These are phyloP conservation scores for Leucosticte australis DNA, from an alignment of 2,113 vertebrate species.

Conservation along the genomic window DNA sequence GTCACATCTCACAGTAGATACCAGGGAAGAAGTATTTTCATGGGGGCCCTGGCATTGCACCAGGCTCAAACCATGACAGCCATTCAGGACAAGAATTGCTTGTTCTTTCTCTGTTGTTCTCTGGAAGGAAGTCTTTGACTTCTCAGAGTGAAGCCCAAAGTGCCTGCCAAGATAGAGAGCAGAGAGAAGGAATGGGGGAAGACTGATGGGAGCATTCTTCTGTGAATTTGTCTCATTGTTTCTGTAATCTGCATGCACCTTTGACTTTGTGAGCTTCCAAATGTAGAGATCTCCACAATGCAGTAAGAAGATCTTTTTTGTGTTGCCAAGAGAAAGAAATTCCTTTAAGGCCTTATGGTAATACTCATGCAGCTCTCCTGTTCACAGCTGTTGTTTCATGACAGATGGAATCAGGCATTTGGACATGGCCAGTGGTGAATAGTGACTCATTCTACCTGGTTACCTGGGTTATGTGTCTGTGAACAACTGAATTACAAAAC, in stretches of 20 bases:
- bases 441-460: background rate
- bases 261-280: background rate
- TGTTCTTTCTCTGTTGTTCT: background rate
- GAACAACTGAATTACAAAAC: background rate
- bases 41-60: no score
- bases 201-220: background rate
- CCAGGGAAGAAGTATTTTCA: no score
- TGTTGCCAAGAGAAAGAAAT: background rate
- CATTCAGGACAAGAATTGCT: background rate
- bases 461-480: background rate
- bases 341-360: background rate
- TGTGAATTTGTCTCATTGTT: background rate
- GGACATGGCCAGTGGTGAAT: background rate
- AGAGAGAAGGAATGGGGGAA: background rate
- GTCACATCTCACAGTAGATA: no score
- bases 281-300: background rate
- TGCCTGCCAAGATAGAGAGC: background rate
- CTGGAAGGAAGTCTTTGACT: background rate
- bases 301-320: background rate
- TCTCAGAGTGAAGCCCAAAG: background rate
- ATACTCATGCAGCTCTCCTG: background rate
- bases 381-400: background rate
- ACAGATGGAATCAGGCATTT: background rate
- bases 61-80: no score
- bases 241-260: background rate